Conservation (phyloP, 1,140 invertebrate species). For the Aphelinus certus region DNA sequence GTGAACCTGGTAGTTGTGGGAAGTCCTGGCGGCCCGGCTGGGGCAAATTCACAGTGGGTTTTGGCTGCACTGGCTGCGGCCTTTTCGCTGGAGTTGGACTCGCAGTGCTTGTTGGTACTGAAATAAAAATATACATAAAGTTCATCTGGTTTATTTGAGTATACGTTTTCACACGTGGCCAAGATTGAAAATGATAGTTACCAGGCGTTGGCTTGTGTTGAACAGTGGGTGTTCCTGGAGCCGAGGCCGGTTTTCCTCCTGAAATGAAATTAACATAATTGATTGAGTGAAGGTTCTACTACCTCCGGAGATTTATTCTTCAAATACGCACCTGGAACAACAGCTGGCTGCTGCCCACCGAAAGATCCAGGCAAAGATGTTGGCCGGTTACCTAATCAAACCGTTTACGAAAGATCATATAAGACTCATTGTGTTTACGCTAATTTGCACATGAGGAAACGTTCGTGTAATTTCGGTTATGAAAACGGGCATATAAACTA, state of each 20-base stretch:
- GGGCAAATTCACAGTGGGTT: conserved; percentile 16
- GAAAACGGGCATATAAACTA: too few relatives aligned
- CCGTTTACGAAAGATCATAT: too few relatives aligned
- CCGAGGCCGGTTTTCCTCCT: conserved; percentile 21
- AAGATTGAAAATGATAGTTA: neutral
- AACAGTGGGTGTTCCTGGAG: conserved; percentile 11
- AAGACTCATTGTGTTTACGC: too few relatives aligned
- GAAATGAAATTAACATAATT: neutral
- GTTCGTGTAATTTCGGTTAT: too few relatives aligned
- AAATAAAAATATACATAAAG: too few relatives aligned
- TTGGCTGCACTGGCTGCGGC: conserved; percentile 8
- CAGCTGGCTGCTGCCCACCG: neutral
- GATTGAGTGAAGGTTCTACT: neutral
- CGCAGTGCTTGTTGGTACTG: too few relatives aligned
- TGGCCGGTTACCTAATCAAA: conserved; percentile 30
- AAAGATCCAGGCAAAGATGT: conserved; percentile 12
- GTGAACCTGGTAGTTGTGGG: conserved; percentile 1
- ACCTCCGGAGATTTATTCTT: neutral
- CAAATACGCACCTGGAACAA: neutral
- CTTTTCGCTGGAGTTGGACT: too few relatives aligned
- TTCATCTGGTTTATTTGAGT: too few relatives aligned
- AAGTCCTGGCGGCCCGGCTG: neutral
- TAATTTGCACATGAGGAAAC: too few relatives aligned
- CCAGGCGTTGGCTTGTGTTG: neutral
- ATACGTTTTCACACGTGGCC: neutral